Base-by-base conservation (phyloP, 2,113 vertebrate genomes). In the Lipophrys pholis region DNA sequence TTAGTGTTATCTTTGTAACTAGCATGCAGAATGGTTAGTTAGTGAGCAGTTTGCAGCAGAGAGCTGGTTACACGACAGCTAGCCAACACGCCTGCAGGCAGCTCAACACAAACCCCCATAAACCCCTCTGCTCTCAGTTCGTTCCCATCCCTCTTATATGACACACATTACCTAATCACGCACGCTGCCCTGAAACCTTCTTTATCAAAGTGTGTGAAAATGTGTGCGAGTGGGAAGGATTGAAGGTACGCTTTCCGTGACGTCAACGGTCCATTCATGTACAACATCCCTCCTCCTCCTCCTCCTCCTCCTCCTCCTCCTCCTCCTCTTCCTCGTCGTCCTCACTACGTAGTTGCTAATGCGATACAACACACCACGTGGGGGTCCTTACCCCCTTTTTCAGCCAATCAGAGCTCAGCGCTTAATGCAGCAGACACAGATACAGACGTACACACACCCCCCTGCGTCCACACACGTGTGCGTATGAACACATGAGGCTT, bases 341-440 rank as follows among this genome's bases (percentile, higher is more conserved):
- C 5, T 81, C 78, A 71, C 78, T 73, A 86, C 78, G 62, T 86
- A 76, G 75, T 49, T 71, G 76, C 86, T 89, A 90, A 89, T 90
- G 86, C 78, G 61, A 92, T 84, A 85, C 86, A 73, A 53, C 46
- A 6, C 57, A 82, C 84, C 90, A 94, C 91, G 89, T 92, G 90
- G 90, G 80, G 85, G 78, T 87, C 80, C 91, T 90, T 91, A 86
- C 89, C 92, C 85, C 90, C 84, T 80, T 90, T 89, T 82, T 41
- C 54, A 80, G 55, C 92, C 91, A 93, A 93, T 93, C 78, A 46
- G 40, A 61, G 63, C 57, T 43, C 60, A 77, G 73, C 51, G 52
- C 82, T 76, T 82, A 82, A 71, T 42, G 21, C 70, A 69, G 78
- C 83, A 65, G 61, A 73, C 69, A 80, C 53, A 56, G 57, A 79